phyloP scores from a whole-genome alignment of 2,113 vertebrate genomes.

The Rhinopomastus cyanomelas region DNA sequence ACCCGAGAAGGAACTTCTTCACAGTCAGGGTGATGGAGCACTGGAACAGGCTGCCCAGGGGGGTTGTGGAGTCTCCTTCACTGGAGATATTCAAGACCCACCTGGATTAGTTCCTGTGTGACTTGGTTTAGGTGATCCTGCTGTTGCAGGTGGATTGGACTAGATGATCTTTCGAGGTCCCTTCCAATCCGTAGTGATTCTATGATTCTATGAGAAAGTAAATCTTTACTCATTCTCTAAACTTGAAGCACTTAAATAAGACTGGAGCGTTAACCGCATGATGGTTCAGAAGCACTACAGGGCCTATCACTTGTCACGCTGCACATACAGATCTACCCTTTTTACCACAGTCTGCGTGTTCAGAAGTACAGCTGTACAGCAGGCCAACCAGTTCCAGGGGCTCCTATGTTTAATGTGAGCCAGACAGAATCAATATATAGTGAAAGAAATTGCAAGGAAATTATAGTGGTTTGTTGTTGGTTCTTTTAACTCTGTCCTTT shows the following conservation, averaged over 20 bases:
- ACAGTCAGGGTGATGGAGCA: too few species aligned
- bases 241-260: slow-evolving; percentile 45
- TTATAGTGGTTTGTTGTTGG: too few species aligned
- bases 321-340: not conserved
- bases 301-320: not conserved
- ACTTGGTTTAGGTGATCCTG: too few species aligned
- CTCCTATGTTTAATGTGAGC: not conserved
- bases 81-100: too few species aligned
- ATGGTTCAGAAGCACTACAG: slow-evolving; percentile 11
- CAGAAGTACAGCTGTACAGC: not conserved
- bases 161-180: too few species aligned
- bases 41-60: too few species aligned
- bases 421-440: not conserved
- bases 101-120: too few species aligned
- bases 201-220: too few species aligned
- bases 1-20: too few species aligned
- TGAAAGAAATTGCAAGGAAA: not conserved
- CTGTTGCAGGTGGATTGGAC: too few species aligned
- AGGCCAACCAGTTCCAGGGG: not conserved
- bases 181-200: too few species aligned
- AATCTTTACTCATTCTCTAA: slow-evolving; percentile 32
- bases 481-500: not conserved
- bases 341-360: not conserved
- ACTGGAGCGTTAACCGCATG: not conserved
- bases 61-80: too few species aligned